Evolutionary conservation across 2,888 invertebrate genomes (phyloP), one percentile per base, ranked within the genome.

Genomic region (Chloroclystis v-ata): DNA sequence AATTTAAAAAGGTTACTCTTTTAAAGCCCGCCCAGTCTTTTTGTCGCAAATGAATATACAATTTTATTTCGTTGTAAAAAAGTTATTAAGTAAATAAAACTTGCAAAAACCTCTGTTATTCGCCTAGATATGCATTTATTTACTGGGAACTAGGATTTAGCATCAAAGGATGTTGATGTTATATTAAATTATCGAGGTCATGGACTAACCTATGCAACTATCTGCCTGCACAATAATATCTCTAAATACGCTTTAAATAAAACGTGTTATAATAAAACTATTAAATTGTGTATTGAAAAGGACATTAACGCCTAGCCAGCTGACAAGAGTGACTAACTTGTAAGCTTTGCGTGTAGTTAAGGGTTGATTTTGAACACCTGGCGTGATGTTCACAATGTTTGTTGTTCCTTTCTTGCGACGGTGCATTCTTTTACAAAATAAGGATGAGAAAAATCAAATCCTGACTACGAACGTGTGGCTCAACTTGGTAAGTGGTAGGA

Each of bases 401-500:
- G 83, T 83, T 81, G 72, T 84, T 82, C 81, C 81, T 82, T 84
- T 89, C 86, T 84, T 82, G 83, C 84, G 82, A 76, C 78, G 75
- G 80, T 86, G 85, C 89, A 88, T 91, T 89, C 91, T 88, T 93
- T 79, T 69, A 79, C 84, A 78, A 84, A 83, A 83, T 82, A 85
- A 98, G 98, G 98, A 98, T 90, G 98, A 98, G 93, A 98, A 98
- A 92, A 97, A 97, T 90, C 97, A 97, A 93, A 97, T 98, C 90
- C 94, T 98, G 90, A 96, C 97, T 82, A 97, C 97, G 89, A 98
- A 97, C 91, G 95, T 97, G 89, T 98, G 97, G 97, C 93, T 97
- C 83, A 96, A 97, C 91, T 92, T 97, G 96, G 97, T 97, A 93
- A 96, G 97, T 95, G 90, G 90, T 89, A 83, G 83, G 82, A 75